Evolutionary conservation across 2,888 invertebrate species (phyloP).

Genomic region (Drosophila subsilvestris): DNA sequence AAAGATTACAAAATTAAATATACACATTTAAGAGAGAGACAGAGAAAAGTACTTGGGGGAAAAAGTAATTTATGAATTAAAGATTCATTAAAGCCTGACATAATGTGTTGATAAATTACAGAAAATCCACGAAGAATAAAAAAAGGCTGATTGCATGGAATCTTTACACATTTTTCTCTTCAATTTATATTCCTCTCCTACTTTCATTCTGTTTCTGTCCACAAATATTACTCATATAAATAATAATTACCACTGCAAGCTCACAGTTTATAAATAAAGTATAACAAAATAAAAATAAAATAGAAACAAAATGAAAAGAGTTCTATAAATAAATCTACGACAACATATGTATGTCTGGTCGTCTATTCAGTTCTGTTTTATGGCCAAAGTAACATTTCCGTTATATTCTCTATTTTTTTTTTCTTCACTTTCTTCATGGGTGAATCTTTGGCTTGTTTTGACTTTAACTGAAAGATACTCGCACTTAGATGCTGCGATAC

Average conservation of each 20-base stretch:
- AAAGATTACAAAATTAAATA: conserved; percentile 12
- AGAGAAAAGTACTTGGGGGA: background rate
- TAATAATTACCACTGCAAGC: conserved; percentile 24
- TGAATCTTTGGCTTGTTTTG: conserved; percentile 50
- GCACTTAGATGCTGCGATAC: background rate
- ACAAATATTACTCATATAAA: conserved; percentile 5
- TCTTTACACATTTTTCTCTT: background rate
- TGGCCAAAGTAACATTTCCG: conserved; percentile 61
- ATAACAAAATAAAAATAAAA: conserved; percentile 33
- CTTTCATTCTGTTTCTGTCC: background rate
- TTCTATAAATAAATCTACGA: conserved; percentile 45
- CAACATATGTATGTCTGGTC: conserved; percentile 25
- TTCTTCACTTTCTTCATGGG: conserved; percentile 1
- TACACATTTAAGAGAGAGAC: conserved; percentile 9
- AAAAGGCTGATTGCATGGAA: background rate
- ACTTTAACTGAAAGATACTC: conserved; percentile 23
- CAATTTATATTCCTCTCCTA: background rate
- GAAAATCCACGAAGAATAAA: conserved; percentile 3
- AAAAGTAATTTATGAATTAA: conserved; percentile 8
- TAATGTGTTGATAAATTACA: conserved; percentile 4
- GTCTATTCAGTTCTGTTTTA: conserved; percentile 31
- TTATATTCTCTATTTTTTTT: conserved; percentile 30
- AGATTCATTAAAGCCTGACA: background rate
- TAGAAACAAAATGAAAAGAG: conserved; percentile 24
- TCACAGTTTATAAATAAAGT: conserved; percentile 51